Evolutionary conservation across 2,888 invertebrate species (phyloP).

Genomic region (Agonum fuliginosum): DNA sequence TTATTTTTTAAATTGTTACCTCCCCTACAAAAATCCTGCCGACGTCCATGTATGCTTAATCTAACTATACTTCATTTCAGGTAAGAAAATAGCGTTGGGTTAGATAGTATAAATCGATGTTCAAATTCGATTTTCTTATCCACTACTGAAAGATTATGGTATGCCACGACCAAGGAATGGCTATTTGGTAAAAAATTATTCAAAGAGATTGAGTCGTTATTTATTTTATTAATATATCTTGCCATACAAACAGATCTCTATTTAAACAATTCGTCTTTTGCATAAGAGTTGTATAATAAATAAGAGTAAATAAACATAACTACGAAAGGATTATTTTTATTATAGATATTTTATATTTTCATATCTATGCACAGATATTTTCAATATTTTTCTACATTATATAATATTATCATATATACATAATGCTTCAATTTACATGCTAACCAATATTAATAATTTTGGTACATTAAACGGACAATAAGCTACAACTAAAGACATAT

Average conservation of each 20-base stretch:
- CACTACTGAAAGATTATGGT: too few relatives aligned
- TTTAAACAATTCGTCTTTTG: slow-evolving; percentile 18
- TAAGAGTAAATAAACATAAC: slow-evolving; percentile 47
- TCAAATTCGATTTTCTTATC: too few relatives aligned
- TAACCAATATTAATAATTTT: slow-evolving; percentile 35
- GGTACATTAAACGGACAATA: neutral
- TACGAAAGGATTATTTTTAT: slow-evolving; percentile 40
- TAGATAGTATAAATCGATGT: too few relatives aligned
- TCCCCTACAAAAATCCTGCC: too few relatives aligned
- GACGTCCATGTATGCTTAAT: too few relatives aligned
- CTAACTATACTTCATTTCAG: too few relatives aligned
- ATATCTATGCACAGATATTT: slow-evolving; percentile 54
- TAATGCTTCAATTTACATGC: slow-evolving; percentile 48
- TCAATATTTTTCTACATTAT: slow-evolving; percentile 53
- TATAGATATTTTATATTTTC: slow-evolving; percentile 50
- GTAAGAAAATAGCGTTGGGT: too few relatives aligned
- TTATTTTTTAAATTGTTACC: too few relatives aligned
- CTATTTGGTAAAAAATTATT: too few relatives aligned
- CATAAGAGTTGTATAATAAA: slow-evolving; percentile 15
- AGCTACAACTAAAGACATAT: neutral
- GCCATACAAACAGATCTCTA: slow-evolving; percentile 30
- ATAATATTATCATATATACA: slow-evolving; percentile 47
- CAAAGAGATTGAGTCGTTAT: too few relatives aligned
- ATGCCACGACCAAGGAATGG: too few relatives aligned
- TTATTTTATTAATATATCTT: slow-evolving; percentile 35